phyloP scores from a whole-genome alignment of 2,888 invertebrate species.

The Pterostichus madidus region DNA sequence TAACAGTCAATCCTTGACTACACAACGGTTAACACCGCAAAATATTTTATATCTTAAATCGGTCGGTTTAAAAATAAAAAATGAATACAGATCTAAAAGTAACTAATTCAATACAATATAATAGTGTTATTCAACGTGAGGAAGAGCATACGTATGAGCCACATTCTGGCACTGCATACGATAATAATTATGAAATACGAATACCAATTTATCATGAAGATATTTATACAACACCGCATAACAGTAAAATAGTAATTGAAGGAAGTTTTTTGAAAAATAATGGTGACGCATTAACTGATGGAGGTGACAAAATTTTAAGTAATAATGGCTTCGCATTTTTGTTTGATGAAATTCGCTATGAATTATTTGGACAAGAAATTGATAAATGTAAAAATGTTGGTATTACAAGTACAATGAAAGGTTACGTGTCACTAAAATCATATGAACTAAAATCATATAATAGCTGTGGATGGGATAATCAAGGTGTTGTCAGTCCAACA shows the following conservation, averaged over 20 bases:
- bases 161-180: neutral
- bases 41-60: no score
- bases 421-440: conserved; percentile 20
- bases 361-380: conserved; percentile 14
- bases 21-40: no score
- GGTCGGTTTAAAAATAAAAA: no score
- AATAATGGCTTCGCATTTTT: conserved; percentile 37
- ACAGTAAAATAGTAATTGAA: conserved; percentile 43
- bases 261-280: conserved; percentile 17
- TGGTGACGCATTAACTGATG: neutral
- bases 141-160: conserved; percentile 32
- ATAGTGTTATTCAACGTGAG: conserved; percentile 14
- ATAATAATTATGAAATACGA: conserved; percentile 47
- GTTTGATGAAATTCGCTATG: conserved; percentile 28
- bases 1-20: no score
- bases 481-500: neutral
- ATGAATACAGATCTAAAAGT: no score
- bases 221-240: conserved; percentile 31
- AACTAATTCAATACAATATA: no score
- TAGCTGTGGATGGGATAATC: conserved; percentile 12
- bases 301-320: neutral
- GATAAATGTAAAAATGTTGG: conserved; percentile 37
- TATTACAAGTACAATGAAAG: conserved; percentile 17
- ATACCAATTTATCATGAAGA: conserved; percentile 48
- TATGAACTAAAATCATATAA: conserved; percentile 1